These are phyloP conservation scores for Macaria liturata DNA, from an alignment of 2,888 invertebrate species.

Conservation along the genomic window DNA sequence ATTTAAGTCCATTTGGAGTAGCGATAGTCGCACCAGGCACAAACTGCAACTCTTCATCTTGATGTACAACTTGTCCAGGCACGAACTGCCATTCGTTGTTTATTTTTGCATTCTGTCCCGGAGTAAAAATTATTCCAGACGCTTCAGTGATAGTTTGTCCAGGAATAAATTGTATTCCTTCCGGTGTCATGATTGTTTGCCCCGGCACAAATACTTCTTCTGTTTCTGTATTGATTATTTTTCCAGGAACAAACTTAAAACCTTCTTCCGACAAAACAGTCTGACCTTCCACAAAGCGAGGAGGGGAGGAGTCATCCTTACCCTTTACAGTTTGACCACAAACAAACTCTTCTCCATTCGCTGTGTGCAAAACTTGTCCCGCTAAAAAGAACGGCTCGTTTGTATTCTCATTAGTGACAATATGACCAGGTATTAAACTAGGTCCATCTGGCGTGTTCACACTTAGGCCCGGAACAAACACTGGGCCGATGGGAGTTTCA, in stretches of 20 bases:
- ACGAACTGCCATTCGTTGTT: conserved; percentile 85
- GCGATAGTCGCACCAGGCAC: conserved; percentile 86
- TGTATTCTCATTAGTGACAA: conserved; percentile 83
- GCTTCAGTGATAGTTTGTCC: conserved; percentile 84
- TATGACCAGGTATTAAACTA: conserved; percentile 88
- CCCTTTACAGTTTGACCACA: conserved; percentile 85
- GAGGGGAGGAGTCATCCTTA: conserved; percentile 77
- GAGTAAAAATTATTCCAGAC: conserved; percentile 81
- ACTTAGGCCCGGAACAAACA: conserved; percentile 89
- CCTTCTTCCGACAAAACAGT: conserved; percentile 85
- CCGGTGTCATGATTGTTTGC: conserved; percentile 83
- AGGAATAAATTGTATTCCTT: conserved; percentile 85
- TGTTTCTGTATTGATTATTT: conserved; percentile 72
- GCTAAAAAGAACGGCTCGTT: conserved; percentile 87
- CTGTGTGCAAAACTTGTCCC: conserved; percentile 86
- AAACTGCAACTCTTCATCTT: conserved; percentile 82
- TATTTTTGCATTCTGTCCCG: conserved; percentile 84
- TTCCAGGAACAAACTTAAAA: conserved; percentile 85
- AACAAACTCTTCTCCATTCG: conserved; percentile 82
- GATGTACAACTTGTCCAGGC: conserved; percentile 84
- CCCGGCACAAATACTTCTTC: conserved; percentile 84
- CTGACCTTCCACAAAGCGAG: conserved; percentile 84
- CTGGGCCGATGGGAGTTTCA: conserved; percentile 85
- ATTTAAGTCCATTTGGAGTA: conserved; percentile 85
- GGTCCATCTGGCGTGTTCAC: conserved; percentile 87